These are phyloP conservation scores for Euwallacea fornicatus DNA, from an alignment of 1,140 invertebrate species.

Conservation along the genomic window DNA sequence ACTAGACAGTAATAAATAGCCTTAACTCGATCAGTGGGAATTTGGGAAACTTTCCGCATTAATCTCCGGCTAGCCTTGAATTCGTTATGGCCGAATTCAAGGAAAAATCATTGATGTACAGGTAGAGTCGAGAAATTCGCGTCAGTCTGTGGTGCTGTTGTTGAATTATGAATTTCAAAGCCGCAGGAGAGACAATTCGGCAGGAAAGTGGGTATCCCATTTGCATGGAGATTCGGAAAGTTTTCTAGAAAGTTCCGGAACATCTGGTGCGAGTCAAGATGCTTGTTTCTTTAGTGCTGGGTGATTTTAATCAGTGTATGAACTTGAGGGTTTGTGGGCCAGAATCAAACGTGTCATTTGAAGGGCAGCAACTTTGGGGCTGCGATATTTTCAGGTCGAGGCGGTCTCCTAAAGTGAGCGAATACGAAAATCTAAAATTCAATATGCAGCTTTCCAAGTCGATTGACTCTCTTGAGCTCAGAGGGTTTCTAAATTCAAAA, in stretches of 20 bases:
- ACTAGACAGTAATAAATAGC: constrained; percentile 27
- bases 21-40: constrained; percentile 23
- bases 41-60: constrained; percentile 6
- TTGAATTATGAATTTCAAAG: constrained; percentile 17
- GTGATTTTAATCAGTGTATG: background rate
- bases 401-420: no score
- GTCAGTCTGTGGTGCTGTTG: background rate
- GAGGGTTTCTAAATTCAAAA: no score
- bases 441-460: no score
- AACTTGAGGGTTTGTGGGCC: no score
- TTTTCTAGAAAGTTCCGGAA: constrained; percentile 13
- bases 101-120: no score
- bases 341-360: no score
- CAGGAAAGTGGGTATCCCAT: constrained; percentile 12
- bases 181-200: constrained; percentile 14
- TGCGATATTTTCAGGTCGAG: no score
- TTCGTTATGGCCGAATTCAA: background rate
- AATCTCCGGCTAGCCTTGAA: constrained; percentile 7
- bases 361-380: no score
- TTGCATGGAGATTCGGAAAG: constrained; percentile 22
- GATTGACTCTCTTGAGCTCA: no score
- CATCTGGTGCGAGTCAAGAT: constrained; percentile 10
- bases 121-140: no score
- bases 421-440: no score
- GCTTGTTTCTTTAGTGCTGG: constrained; percentile 15